Evolutionary conservation across 2,113 vertebrate species (phyloP), one percentile per base, ranked within the genome.

Genomic region (Crocuta crocuta): DNA sequence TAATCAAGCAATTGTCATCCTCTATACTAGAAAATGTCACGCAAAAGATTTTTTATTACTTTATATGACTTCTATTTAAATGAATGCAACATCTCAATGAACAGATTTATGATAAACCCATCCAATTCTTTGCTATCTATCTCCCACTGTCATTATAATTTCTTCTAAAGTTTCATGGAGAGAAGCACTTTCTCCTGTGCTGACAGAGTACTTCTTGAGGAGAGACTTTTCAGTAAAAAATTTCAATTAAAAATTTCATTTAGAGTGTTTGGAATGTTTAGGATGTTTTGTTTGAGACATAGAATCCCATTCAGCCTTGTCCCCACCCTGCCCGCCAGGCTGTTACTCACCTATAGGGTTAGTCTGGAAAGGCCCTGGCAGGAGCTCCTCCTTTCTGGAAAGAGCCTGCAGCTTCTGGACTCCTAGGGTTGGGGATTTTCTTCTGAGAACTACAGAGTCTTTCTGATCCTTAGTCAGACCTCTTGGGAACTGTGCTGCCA

Each of bases 31-130:
- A 92, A 92, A 81, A 78, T 87, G 68, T 61, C 39, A 55, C 53
- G 28, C 15, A 71, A 83, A 94, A 55, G 53, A 68, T 48, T 96
- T 76, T 89, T 96, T 17, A 17, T 55, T 55, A 17, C 53, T 55
- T 55, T 55, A n/a, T 39, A 81, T 88, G 74, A 83, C 82, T 89
- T 97, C 79, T 74, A 55, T 80, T 81, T 83, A 87, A 96, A 85
- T 66, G 70, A 68, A 58, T 35, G 76, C 19, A 89, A 55, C 73
- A 48, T 50, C n/a, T 82, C 55, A 78, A 35, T 76, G 58, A 97
- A 39, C 43, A 65, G 86, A 89, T 71, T 82, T 73, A 35, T 79
- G 89, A 68, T 88, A 66, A 95, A 73, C 68, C 16, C 31, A 58
- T 66, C 84, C 35, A 92, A 48, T 31, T 73, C n/a, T 17, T 86